Conservation (phyloP, 2,888 invertebrate genomes). For the Lordiphosa fenestrarum region DNA sequence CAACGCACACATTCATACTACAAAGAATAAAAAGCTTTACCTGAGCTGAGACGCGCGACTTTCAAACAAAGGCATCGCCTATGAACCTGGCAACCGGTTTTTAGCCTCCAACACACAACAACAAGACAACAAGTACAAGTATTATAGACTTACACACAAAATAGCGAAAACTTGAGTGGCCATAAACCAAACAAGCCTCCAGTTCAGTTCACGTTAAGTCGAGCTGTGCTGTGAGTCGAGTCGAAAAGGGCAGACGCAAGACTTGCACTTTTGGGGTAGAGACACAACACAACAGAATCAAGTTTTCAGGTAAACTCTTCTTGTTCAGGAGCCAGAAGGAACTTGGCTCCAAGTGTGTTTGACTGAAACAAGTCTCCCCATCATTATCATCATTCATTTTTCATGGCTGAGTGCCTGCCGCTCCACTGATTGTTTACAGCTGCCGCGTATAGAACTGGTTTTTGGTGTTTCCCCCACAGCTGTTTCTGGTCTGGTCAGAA, state of each 20-base stretch:
- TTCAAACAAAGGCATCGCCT: conserved; percentile 62
- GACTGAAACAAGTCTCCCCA: conserved; percentile 45
- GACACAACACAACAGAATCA: conserved; percentile 30
- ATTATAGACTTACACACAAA: conserved; percentile 42
- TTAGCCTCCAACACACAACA: conserved; percentile 42
- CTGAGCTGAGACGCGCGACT: conserved; percentile 21
- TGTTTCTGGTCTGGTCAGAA: conserved; percentile 31
- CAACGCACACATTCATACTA: conserved; percentile 11
- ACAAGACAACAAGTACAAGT: conserved; percentile 9
- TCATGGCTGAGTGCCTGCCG: conserved; percentile 74
- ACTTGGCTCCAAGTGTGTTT: conserved; percentile 35
- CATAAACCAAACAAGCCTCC: conserved; percentile 61
- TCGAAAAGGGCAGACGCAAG: conserved; percentile 38
- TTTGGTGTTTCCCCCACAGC: conserved; percentile 10
- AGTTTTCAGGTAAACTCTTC: conserved; percentile 31
- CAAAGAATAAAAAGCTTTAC: conserved; percentile 22
- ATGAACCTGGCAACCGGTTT: conserved; percentile 71
- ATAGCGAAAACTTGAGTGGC: conserved; percentile 58
- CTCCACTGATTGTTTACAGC: conserved; percentile 75
- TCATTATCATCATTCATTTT: conserved; percentile 75
- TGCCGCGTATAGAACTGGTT: conserved; percentile 65
- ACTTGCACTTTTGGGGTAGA: conserved; percentile 44
- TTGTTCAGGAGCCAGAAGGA: conserved; percentile 29
- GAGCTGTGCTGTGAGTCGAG: conserved; percentile 3
- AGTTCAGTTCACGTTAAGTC: conserved; percentile 30